Base-by-base conservation (phyloP, 2,797 vertebrate genomes). In the Psittacula derbiana region DNA sequence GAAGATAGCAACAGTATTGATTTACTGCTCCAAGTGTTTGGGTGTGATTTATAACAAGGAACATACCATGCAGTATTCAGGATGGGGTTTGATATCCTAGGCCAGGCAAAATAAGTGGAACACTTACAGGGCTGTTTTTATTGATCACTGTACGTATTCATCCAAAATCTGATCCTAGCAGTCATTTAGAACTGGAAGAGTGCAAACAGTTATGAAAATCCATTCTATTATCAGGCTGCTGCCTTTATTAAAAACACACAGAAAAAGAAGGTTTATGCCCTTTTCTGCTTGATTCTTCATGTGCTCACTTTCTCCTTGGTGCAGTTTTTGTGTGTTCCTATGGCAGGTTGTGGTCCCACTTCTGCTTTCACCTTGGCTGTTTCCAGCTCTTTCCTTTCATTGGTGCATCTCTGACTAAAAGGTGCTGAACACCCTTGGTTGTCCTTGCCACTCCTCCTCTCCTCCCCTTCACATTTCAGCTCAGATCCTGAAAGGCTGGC, bases 41-140 rank as follows among this genome's bases (percentile, higher is more conserved):
- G 55, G 38, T 81, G 72, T 97, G 96, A 96, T 97, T 97, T 97
- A 97, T 95, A 90, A 76, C 76, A 93, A 76, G 72, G 90, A 95
- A 93, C 41, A 73, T 92, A 80, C 57, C 73, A 95, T 89, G 78
- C 1, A 19, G 76, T 91, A 69, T 93, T 95, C 81, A 74, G 88
- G 40, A 20, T 75, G 70, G 40, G n/a, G 65, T 94, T 93, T 85
- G 78, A 52, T 71, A 86, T 93, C 70, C 44, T 66, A 40, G 23
- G 57, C 80, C 89, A 82, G 80, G 80, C 23, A 80, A 91, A 91
- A 65, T 44, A 62, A 62, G 52, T 70, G 33, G 57, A 95, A 92
- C 41, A n/a, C 2, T 5, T 43, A 31, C 28, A 92, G 41, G n/a
- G 16, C 18, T 87, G 47, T 50, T 78, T 85, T 46, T 19, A 49